Evolutionary conservation across 2,113 vertebrate genomes (phyloP), one percentile per base, ranked within the genome.

Genomic region (Brachypodius melanocephalos): DNA sequence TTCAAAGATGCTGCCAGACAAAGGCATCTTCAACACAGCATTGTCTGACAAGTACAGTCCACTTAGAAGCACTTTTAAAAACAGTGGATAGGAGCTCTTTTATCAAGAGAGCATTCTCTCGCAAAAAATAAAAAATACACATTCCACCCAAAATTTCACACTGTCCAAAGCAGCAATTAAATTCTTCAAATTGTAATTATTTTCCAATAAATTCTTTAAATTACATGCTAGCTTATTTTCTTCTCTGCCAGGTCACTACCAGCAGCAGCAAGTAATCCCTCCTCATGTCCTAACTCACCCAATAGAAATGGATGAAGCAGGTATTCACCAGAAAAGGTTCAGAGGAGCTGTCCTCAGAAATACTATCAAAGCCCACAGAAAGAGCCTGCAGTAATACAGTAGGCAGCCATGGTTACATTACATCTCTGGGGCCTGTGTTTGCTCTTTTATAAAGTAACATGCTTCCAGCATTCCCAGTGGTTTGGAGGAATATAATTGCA

Each of bases 381-480:
- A 29, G 38, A 85, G 13, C 32, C 6, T 77, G 26, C 40, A 62
- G 20, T 10, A 49, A 91, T 46, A 73, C 12, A 93, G 26, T 2
- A 61, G 54, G 36, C 59, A 90, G 76, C 28, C 59, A 93, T 31
- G 25, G 72, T 48, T 84, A 66, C 48, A 85, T 48, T 84, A 66
- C 48, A 85, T 75, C 74, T 86, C 42, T 55, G 38, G 59, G 81
- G 34, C 79, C 77, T 93, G 86, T 91, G 84, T 51, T 72, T 92
- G n/a, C n/a, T 75, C 75, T 93, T 89, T 76, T 52, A 89, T 81
- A 84, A 92, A 88, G 67, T 29, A 75, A 54, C 46, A 94, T 79
- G 83, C 74, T 85, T 91, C 87, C 93, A 96, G 95, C 82, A 89
- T 92, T 93, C 76, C 92, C 84, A 82, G 85, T 91, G 78, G 88